Percentiles rank a stretch among this genome's conserved stretches.
Evolutionary conservation across 2,113 vertebrate genomes (phyloP).

Genomic region (Zingel zingel): DNA sequence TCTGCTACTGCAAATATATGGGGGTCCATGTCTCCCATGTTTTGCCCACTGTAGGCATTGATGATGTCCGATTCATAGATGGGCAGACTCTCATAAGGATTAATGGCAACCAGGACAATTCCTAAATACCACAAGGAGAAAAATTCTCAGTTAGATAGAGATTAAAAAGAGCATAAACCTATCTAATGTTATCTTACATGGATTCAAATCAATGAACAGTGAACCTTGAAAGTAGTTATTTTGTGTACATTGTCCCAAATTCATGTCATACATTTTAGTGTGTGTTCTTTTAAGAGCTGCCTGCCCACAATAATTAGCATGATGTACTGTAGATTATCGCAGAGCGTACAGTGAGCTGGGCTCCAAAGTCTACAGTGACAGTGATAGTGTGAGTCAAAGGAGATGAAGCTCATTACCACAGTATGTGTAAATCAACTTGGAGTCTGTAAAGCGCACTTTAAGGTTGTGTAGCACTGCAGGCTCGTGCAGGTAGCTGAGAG

Average conservation of each 20-base stretch:
- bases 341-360: conserved; percentile 40
- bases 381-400: conserved; percentile 66
- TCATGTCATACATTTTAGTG: background rate
- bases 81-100: conserved; percentile 94
- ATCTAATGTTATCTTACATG: background rate
- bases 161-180: background rate
- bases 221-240: background rate
- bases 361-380: conserved; percentile 79
- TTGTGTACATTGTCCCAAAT: background rate
- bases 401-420: conserved; percentile 89
- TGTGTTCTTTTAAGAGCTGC: conserved; percentile 62
- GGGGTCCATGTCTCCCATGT: conserved; percentile 98
- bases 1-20: conserved; percentile 99
- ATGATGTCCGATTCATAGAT: conserved; percentile 98
- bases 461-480: conserved; percentile 97
- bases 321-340: conserved; percentile 46
- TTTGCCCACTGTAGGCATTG: conserved; percentile 95
- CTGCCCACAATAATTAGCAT: conserved; percentile 49
- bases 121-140: conserved; percentile 79
- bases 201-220: background rate
- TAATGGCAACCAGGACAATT: conserved; percentile 98
- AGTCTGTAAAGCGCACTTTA: conserved; percentile 95
- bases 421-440: conserved; percentile 97
- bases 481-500: conserved; percentile 96
- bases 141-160: background rate